Evolutionary conservation across 2,113 vertebrate genomes (phyloP).

Genomic region (Antechinus flavipes): DNA sequence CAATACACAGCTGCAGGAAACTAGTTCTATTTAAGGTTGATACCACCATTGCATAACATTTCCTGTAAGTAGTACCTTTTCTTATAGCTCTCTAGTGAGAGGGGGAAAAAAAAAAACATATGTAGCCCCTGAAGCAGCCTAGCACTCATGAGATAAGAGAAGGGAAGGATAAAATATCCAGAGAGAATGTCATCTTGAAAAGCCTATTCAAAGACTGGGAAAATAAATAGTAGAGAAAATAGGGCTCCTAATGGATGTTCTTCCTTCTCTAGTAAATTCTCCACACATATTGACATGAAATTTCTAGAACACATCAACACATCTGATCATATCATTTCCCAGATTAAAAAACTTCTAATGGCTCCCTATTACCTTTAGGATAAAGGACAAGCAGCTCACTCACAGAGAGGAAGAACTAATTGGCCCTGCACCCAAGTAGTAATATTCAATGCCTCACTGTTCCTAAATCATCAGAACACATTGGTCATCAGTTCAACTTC

Average conservation of each 20-base stretch:
- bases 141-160: background rate
- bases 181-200: background rate
- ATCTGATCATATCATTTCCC: background rate
- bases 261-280: background rate
- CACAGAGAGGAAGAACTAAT: too few species aligned
- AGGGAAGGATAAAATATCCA: background rate
- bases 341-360: background rate
- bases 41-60: background rate
- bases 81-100: background rate
- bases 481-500: too few species aligned
- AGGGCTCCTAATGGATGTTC: background rate
- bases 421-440: too few species aligned
- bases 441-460: too few species aligned
- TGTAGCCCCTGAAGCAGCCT: background rate
- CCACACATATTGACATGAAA: background rate
- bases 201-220: background rate
- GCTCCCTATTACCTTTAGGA: too few species aligned
- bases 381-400: too few species aligned
- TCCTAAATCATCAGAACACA: too few species aligned
- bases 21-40: background rate
- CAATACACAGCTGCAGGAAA: background rate
- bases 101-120: background rate
- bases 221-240: background rate
- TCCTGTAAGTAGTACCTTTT: background rate
- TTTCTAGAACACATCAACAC: background rate